Evolutionary conservation across 1,140 invertebrate species (phyloP), one percentile per base, ranked within the genome.

Genomic region (Steinernema khuongi): DNA sequence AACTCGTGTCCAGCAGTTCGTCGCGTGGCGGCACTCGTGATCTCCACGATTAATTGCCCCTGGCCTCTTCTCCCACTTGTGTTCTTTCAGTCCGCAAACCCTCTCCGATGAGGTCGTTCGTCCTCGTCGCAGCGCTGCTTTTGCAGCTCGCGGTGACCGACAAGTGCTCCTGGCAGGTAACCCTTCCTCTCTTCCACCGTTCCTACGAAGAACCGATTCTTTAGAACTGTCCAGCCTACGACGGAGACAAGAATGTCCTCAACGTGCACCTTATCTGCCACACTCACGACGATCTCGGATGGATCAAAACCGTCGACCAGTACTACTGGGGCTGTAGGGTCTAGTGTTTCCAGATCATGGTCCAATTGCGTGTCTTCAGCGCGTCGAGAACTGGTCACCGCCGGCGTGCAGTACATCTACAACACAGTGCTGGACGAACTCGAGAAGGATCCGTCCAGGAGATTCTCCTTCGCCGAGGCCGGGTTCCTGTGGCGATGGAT

Each of bases 401-500:
- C 79, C 68, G 79, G 82, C 32, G 83, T 84, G 30, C 79, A 85
- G 60, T 84, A 85, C 74, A 85, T 84, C 31, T 80, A 84, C 44
- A 81, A 85, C 50, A 81, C 81, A n/a, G 83, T 84, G 17, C 69
- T 85, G 0, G 70, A 78, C 17, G 81, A 83, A 75, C 67, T 84
- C n/a, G 33, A 74, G 18, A 75, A 79, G 36, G 75, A 85, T 76
- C 79, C 82, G 0, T 36, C 33, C 2, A 76, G 74, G 67, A 74
- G 70, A 68, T 83, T 83, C 69, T 76, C 75, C n/a, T 80, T 75
- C 60, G 82, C 73, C 11, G 91, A 91, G 81, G 88, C 92, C 0
- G 92, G 93, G 0, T 98, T 92, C 87, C 93, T 98, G 79, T 92
- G 91, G 88, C 90, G 92, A 82, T 98, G 96, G 96, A 96, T 93